Conservation (phyloP, 1,140 invertebrate species). For the Dysdera silvatica region DNA sequence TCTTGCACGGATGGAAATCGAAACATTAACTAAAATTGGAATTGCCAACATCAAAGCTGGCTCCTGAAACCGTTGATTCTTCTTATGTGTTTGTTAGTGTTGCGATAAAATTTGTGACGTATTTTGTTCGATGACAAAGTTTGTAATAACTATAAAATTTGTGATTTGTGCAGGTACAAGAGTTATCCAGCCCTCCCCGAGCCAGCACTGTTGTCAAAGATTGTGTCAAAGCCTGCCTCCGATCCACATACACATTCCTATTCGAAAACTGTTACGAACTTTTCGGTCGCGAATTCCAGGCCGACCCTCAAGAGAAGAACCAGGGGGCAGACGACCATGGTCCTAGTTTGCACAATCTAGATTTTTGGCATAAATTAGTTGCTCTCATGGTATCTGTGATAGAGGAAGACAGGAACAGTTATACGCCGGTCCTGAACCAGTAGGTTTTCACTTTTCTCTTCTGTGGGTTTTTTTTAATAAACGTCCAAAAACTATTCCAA, state of each 20-base stretch:
- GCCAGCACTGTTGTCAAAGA: slow-evolving; percentile 98
- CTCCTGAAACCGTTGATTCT: too few relatives aligned
- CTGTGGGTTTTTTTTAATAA: neutral
- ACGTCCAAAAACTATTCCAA: neutral
- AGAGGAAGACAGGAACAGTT: slow-evolving; percentile 96
- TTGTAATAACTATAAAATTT: neutral
- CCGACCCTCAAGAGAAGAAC: slow-evolving; percentile 59
- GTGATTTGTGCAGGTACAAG: slow-evolving; percentile 68
- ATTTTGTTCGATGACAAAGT: neutral
- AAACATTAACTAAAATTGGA: too few relatives aligned
- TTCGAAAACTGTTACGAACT: slow-evolving; percentile 97
- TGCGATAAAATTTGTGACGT: too few relatives aligned
- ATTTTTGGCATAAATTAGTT: slow-evolving; percentile 98
- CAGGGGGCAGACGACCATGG: slow-evolving; percentile 64
- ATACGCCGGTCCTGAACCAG: slow-evolving; percentile 97
- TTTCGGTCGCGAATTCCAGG: slow-evolving; percentile 85
- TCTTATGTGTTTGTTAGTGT: too few relatives aligned
- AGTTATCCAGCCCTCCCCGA: slow-evolving; percentile 89
- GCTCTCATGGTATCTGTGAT: slow-evolving; percentile 96
- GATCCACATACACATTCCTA: slow-evolving; percentile 95
- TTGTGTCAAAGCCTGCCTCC: slow-evolving; percentile 94
- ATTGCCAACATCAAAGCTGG: too few relatives aligned
- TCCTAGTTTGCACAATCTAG: slow-evolving; percentile 78
- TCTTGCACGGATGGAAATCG: too few relatives aligned
- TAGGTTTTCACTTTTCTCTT: slow-evolving; percentile 44